Evolutionary conservation across 1,140 invertebrate species (phyloP), one percentile per base, ranked within the genome.

Genomic region (Doryteuthis pealeii): DNA sequence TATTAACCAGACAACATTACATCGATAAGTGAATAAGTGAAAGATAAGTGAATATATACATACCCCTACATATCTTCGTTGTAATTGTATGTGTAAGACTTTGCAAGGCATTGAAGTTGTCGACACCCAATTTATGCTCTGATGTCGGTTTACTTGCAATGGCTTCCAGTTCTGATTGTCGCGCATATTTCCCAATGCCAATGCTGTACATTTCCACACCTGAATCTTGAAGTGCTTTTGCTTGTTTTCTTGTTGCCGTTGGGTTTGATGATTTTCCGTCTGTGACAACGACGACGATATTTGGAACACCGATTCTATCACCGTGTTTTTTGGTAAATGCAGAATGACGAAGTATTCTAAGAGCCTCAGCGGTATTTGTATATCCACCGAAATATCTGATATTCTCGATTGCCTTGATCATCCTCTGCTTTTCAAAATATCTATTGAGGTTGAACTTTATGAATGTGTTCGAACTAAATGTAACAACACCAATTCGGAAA

Each of bases 211-310:
- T 77, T 32, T 80, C 76, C 28, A 83, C 83, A 12, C 72, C 75
- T 14, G 73, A 72, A 1, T 45, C 68, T n/a, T 74, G 71, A 10
- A 80, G 78, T 31, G 45, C 22, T 45, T 80, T 73, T 2, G 82
- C 81, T 67, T 85, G 79, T 18, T 73, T 72, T n/a, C 77, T 69
- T 0, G 82, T 81, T 65, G 58, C 75, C 14, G 67, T 62, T 10
- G 77, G 70, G 70, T 85, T 83, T 69, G 85, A 83, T 22, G 86
- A 87, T 10, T 80, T 75, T 69, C 85, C 85, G 78, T 86, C 86
- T 31, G 84, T 86, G 18, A 87, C 35, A 4, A 87, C 49, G 18
- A 86, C 77, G 22, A 70, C 78, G 26, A 85, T 73, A 66, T 86
- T 79, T 14, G 71, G 43, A 0, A 76, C 82, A 68, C 77, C 76